Evolutionary conservation across 2,113 vertebrate species (phyloP), one percentile per base, ranked within the genome.

Genomic region (Emydura subglobosa): DNA sequence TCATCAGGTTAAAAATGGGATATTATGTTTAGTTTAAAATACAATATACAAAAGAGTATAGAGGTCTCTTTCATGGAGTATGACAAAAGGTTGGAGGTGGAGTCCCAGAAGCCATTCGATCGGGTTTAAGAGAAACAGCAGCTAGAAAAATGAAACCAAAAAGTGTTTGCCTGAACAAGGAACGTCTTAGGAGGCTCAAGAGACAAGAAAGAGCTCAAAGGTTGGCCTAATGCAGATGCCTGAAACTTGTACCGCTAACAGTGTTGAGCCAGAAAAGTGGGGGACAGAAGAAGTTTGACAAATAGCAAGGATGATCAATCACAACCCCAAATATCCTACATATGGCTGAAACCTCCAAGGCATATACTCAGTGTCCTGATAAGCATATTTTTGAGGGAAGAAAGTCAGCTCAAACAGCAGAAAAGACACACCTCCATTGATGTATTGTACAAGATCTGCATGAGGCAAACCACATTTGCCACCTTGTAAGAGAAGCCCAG

Each of bases 11-110:
- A 95, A 65, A 82, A 97, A 83, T 97, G 91, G 89, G 95, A 93
- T 94, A 94, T 95, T 97, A 94, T 89, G 96, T 95, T 96, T 97
- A 97, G 88, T 92, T 93, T 90, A 76, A 97, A 90, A 94, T 97
- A 95, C 87, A 93, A 49, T 16, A 89, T 54, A 83, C 81, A 82
- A 82, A 93, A 93, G 65, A 50, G 19, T 22, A 80, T 6, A 53
- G 8, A 31, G 79, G 17, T 34, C 50, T 10, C 31, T n/a, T 7
- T 85, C 76, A 88, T 87, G 9, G 68, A 95, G 86, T 82, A 94
- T 7, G 80, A 92, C 21, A 22, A 88, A 96, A 88, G 95, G 89
- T 24, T 92, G 68, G 55, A 98, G 97, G 95, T 85, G 92, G 94
- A 87, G 93, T 86, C 81, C 89, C 90, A 97, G 90, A 84, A 93